Conservation (phyloP, 2,888 invertebrate species). For the Sinotaia quadrata region DNA sequence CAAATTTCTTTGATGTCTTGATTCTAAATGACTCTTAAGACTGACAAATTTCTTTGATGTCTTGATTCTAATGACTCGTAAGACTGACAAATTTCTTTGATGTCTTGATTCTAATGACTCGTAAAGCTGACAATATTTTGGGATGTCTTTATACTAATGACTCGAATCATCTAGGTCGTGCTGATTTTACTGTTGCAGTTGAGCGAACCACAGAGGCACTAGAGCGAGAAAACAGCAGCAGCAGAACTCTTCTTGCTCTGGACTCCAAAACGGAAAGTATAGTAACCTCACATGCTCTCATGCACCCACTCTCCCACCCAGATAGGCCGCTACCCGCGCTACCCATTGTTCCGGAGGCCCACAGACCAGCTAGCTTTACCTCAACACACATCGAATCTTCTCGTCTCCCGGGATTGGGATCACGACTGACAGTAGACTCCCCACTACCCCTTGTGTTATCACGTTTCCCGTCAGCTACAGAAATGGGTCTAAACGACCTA, state of each 20-base stretch:
- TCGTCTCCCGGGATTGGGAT: slow-evolving; percentile 10
- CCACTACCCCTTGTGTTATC: slow-evolving; percentile 20
- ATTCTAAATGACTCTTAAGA: too few species aligned
- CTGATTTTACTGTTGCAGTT: neutral
- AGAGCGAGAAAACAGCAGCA: neutral
- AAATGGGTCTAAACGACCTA: slow-evolving; percentile 8
- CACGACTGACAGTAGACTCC: slow-evolving; percentile 12
- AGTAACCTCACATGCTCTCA: slow-evolving; percentile 10
- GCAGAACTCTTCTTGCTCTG: neutral
- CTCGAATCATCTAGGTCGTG: too few species aligned
- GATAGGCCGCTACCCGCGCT: slow-evolving; percentile 15
- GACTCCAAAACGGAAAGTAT: slow-evolving; percentile 10
- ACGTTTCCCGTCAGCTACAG: slow-evolving; percentile 12
- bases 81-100: too few species aligned
- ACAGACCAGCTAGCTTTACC: slow-evolving; percentile 14
- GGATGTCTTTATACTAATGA: too few species aligned
- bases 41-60: too few species aligned
- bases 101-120: too few species aligned
- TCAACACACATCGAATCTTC: neutral
- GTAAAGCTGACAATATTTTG: too few species aligned
- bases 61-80: too few species aligned
- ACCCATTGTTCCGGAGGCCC: slow-evolving; percentile 21
- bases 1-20: too few species aligned
- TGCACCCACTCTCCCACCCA: slow-evolving; percentile 26
- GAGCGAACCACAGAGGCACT: neutral